Evolutionary conservation across 92 coral and sea anemone species (phyloP).

Genomic region (Actinernus sp.): DNA sequence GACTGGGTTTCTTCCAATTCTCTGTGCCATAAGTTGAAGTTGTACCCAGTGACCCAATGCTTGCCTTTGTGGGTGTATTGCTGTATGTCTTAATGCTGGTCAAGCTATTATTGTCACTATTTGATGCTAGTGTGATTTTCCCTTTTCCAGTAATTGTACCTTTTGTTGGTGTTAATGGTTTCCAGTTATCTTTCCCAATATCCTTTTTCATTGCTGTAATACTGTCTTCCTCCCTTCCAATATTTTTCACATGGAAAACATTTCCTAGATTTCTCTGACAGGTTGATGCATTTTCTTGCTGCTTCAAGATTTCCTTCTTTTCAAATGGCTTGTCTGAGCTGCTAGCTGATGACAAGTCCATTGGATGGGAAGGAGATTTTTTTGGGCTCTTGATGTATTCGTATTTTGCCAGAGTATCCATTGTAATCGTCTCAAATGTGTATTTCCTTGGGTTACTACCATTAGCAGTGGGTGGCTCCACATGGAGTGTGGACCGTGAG

Average conservation of each 20-base stretch:
- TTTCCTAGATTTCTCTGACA: too few species aligned
- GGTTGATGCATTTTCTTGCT: too few species aligned
- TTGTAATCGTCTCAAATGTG: conserved; percentile 88
- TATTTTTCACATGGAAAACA: too few species aligned
- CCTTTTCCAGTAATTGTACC: too few species aligned
- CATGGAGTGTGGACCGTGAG: conserved; percentile 3
- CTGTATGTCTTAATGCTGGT: too few species aligned
- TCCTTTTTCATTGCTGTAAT: too few species aligned
- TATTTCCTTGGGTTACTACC: conserved; percentile 42
- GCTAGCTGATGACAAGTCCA: too few species aligned
- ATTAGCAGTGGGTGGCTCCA: neutral
- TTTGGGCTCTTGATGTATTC: conserved; percentile 89
- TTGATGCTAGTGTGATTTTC: too few species aligned
- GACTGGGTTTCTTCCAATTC: conserved; percentile 29
- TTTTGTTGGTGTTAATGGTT: neutral
- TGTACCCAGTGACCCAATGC: conserved; percentile 5
- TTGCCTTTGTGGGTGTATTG: conserved; percentile 9
- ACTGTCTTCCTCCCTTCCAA: too few species aligned
- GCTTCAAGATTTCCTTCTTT: too few species aligned
- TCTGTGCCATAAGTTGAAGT: conserved; percentile 3
- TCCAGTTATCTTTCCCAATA: neutral
- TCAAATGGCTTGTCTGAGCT: conserved; percentile 33
- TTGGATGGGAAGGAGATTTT: conserved; percentile 58
- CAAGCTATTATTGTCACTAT: too few species aligned
- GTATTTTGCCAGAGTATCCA: conserved; percentile 87